Evolutionary conservation across 2,113 vertebrate species (phyloP).

Genomic region (Grammomys surdaster): DNA sequence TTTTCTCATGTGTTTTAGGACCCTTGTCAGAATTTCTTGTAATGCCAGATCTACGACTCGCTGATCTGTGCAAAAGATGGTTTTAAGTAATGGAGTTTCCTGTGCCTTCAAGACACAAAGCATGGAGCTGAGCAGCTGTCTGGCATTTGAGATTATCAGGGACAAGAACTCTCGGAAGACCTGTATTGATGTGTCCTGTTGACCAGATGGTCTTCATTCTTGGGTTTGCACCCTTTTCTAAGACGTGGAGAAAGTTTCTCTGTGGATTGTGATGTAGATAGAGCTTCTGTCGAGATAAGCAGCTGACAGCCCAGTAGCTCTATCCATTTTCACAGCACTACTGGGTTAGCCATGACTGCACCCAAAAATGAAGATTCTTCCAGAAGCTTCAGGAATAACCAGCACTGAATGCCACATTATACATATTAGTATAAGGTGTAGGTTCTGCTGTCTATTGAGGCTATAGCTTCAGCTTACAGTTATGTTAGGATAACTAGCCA

Average conservation of each 20-base stretch:
- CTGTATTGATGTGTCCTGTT: neutral
- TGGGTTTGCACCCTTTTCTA: neutral
- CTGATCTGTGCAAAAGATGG: neutral
- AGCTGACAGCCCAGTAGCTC: neutral
- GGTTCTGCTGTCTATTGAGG: neutral
- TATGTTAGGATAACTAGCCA: neutral
- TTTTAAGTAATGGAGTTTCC: neutral
- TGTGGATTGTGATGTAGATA: neutral
- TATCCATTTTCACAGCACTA: neutral
- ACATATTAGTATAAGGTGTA: neutral
- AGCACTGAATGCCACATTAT: neutral
- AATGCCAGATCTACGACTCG: neutral
- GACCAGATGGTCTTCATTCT: neutral
- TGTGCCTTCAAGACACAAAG: neutral
- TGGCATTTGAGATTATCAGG: neutral
- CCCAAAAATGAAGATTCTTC: neutral
- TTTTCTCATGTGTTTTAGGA: slow-evolving; percentile 23
- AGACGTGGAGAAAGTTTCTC: neutral
- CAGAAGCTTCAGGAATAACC: neutral
- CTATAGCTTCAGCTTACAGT: neutral
- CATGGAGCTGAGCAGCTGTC: neutral
- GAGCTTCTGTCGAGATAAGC: neutral
- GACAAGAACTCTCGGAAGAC: neutral
- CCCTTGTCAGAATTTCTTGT: neutral
- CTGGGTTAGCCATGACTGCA: neutral